Evolutionary conservation across 2,797 vertebrate species (phyloP).

Genomic region (Cercopithecus petaurista): DNA sequence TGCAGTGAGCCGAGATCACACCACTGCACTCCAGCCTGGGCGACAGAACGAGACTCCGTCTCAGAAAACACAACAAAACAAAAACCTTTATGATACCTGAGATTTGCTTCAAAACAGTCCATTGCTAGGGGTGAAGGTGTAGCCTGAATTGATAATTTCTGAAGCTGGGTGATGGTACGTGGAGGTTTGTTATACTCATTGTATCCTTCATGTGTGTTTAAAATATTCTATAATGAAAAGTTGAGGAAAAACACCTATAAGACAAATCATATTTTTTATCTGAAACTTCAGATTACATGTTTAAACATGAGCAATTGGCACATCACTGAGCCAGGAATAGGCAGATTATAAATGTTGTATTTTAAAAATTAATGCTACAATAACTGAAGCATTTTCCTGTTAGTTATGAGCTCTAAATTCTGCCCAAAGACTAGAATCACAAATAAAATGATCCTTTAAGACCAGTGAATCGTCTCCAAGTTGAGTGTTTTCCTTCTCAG

Average conservation of each 20-base stretch:
- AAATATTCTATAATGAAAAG: neutral
- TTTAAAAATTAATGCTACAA: slow-evolving; percentile 41
- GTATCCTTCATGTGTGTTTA: neutral
- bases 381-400: neutral
- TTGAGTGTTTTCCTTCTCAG: neutral
- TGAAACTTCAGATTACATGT: neutral
- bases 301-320: fast-evolving
- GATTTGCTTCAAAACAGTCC: neutral
- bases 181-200: neutral
- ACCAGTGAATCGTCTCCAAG: neutral
- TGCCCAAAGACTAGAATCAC: neutral
- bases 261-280: neutral
- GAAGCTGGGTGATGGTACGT: fast-evolving
- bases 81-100: neutral
- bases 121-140: fast-evolving
- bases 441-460: neutral
- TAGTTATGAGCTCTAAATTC: neutral
- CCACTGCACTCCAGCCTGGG: too few species aligned
- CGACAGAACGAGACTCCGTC: fast-evolving
- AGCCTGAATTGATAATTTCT: fast-evolving
- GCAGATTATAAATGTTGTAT: neutral
- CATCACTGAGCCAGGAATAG: neutral
- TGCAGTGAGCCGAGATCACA: too few species aligned
- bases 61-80: too few species aligned
- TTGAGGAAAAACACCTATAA: neutral